Base-by-base conservation (phyloP, 2,888 invertebrate genomes). In the Litoditis marina region DNA sequence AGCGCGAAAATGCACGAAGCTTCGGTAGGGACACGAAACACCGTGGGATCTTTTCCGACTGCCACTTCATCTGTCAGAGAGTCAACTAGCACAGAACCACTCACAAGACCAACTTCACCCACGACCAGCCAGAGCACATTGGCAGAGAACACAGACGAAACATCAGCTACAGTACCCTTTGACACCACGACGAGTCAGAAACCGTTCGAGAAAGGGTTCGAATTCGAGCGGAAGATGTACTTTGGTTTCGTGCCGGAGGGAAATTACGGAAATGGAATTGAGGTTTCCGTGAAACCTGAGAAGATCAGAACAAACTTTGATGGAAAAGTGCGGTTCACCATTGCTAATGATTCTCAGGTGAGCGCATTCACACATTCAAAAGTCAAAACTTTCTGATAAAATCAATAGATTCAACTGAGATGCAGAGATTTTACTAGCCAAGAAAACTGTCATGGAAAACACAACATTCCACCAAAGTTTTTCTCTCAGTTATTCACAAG, bases 241-340 rank as follows among this genome's bases (percentile, higher is more conserved):
- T 60, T 56, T 16, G 73, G 68, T 0, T 61, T 69, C 51, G 60
- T 77, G 3, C 65, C 76, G 0, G 80, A 80, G 63, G 79, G 80
- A 8, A 61, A 69, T 6, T 81, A 76, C 57, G 66, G 68, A 13
- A 61, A 66, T 28, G 78, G 80, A 11, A 63, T 75, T 7, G 68
- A 73, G 39, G 51, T 80, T 27, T 64, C 68, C 13, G 54, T 79
- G 4, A 62, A 71, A n/a, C 80, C 80, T 0, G 58, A 63, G 8
- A 50, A 69, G 1, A 49, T 80, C 22, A 53, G 59, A 2, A 67
- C 61, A 0, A 42, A 22, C 2, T 31, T n/a, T 7, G 51, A 52
- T 32, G 30, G 46, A 4, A 11, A 19, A 32, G 67, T 65, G 1
- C 7, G 25, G 7, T 73, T 63, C 49, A 55, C 61, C 22, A 67